These are phyloP conservation scores for Hydraecia micacea DNA, from an alignment of 2,888 invertebrate genomes.

Conservation along the genomic window DNA sequence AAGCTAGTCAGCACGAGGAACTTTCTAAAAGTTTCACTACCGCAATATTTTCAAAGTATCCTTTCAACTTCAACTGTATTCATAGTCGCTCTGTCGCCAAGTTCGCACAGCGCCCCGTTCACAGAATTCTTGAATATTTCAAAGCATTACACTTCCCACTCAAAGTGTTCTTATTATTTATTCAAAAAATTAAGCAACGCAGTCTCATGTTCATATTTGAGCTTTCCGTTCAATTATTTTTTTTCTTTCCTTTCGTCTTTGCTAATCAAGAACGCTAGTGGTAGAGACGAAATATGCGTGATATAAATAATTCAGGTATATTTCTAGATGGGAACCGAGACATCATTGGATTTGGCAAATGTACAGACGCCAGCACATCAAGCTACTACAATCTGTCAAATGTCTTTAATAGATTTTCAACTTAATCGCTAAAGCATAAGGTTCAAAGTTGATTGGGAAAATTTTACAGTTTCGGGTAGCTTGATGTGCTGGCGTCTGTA, in stretches of 20 bases:
- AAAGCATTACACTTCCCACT: constrained; percentile 73
- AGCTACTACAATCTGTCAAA: too few relatives aligned
- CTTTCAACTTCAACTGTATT: constrained; percentile 39
- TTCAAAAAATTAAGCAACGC: constrained; percentile 77
- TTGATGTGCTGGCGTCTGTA: neutral
- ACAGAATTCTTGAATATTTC: constrained; percentile 75
- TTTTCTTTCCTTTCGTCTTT: constrained; percentile 37
- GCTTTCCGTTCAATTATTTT: constrained; percentile 54
- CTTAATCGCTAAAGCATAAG: too few relatives aligned
- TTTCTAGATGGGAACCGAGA: constrained; percentile 33
- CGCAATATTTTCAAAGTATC: constrained; percentile 52
- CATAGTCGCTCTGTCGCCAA: constrained; percentile 52
- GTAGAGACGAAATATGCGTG: constrained; percentile 43
- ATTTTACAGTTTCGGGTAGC: too few relatives aligned
- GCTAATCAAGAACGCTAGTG: constrained; percentile 59
- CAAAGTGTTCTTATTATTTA: constrained; percentile 75
- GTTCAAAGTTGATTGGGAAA: too few relatives aligned
- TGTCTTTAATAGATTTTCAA: too few relatives aligned
- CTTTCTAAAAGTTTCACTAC: constrained; percentile 39
- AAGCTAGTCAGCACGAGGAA: constrained; percentile 28
- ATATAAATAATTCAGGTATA: constrained; percentile 59
- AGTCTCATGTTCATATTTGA: constrained; percentile 65
- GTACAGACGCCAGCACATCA: constrained; percentile 8
- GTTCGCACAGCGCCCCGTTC: constrained; percentile 65
- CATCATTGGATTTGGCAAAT: constrained; percentile 56